Evolutionary conservation across 1,140 invertebrate genomes (phyloP).

Genomic region (Drosophila navojoa): DNA sequence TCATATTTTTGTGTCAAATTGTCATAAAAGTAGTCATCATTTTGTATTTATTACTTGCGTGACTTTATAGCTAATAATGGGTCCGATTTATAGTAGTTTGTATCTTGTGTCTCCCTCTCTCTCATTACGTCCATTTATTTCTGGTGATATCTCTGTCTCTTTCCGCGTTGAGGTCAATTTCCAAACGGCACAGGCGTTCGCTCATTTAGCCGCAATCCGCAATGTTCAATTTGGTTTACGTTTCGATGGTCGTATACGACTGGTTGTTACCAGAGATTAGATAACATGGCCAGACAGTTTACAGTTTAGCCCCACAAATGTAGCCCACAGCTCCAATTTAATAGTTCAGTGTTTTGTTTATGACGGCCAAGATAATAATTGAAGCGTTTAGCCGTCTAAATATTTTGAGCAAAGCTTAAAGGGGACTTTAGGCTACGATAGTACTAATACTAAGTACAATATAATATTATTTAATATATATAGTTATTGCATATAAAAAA

Average conservation of each 20-base stretch:
- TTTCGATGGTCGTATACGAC: constrained; percentile 12
- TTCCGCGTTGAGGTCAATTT: constrained; percentile 49
- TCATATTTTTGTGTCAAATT: too few relatives aligned
- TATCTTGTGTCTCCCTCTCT: constrained; percentile 16
- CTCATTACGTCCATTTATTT: too few relatives aligned
- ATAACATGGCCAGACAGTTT: constrained; percentile 15
- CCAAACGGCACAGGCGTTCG: constrained; percentile 51
- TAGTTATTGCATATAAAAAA: too few relatives aligned
- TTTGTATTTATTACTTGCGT: constrained; percentile 33
- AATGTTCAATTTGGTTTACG: constrained; percentile 36
- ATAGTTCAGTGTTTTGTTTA: constrained; percentile 7
- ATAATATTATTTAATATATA: too few relatives aligned
- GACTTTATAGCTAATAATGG: constrained; percentile 51
- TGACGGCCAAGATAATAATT: too few relatives aligned
- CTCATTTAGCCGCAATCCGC: constrained; percentile 58
- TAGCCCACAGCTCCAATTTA: background rate
- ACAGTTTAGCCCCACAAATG: constrained; percentile 3
- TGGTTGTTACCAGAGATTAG: constrained; percentile 19
- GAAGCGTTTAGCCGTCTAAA: background rate
- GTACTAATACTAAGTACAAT: too few relatives aligned
- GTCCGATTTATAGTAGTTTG: constrained; percentile 27
- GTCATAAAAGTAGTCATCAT: too few relatives aligned
- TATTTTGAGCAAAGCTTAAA: background rate
- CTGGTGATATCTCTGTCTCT: too few relatives aligned
- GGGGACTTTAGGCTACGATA: too few relatives aligned